A percentile compares a stretch with the other conserved stretches of the same genome.
Evolutionary conservation across 2,888 invertebrate genomes (phyloP).

Genomic region (Pterostichus madidus): DNA sequence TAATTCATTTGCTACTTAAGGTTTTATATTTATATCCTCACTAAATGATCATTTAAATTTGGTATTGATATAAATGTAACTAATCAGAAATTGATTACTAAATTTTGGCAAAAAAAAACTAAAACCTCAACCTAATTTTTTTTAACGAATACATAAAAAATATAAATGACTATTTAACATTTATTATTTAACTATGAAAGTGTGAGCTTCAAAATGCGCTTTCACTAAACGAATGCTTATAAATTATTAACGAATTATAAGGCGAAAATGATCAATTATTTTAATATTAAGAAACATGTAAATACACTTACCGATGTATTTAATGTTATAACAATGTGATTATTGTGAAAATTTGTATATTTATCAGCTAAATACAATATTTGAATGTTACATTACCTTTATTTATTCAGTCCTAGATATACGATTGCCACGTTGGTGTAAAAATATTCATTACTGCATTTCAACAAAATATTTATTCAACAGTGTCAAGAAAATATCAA

Average conservation of each 20-base stretch:
- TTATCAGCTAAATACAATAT: slow-evolving; percentile 66
- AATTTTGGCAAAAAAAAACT: not conserved
- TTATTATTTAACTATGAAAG: slow-evolving; percentile 55
- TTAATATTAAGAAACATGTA: slow-evolving; percentile 47
- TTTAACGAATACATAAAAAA: slow-evolving; percentile 2
- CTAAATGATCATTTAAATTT: not conserved
- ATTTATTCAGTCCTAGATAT: slow-evolving; percentile 21
- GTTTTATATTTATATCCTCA: slow-evolving; percentile 38
- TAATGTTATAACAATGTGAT: slow-evolving; percentile 64
- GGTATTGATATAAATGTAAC: slow-evolving; percentile 33
- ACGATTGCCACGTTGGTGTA: not conserved
- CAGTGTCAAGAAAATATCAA: slow-evolving; percentile 56
- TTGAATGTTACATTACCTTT: slow-evolving; percentile 54
- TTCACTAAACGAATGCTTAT: slow-evolving; percentile 59
- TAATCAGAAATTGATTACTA: slow-evolving; percentile 9
- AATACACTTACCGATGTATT: slow-evolving; percentile 43
- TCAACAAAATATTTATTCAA: slow-evolving; percentile 61
- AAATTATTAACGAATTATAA: slow-evolving; percentile 54
- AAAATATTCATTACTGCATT: slow-evolving; percentile 4
- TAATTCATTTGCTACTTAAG: slow-evolving; percentile 16
- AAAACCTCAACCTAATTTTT: not conserved
- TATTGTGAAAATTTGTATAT: slow-evolving; percentile 65
- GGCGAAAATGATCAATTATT: slow-evolving; percentile 38
- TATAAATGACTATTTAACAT: slow-evolving; percentile 1
- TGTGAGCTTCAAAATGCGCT: slow-evolving; percentile 64